phyloP scores from a whole-genome alignment of 2,797 vertebrate genomes.

The Aselliscus stoliczkanus region DNA sequence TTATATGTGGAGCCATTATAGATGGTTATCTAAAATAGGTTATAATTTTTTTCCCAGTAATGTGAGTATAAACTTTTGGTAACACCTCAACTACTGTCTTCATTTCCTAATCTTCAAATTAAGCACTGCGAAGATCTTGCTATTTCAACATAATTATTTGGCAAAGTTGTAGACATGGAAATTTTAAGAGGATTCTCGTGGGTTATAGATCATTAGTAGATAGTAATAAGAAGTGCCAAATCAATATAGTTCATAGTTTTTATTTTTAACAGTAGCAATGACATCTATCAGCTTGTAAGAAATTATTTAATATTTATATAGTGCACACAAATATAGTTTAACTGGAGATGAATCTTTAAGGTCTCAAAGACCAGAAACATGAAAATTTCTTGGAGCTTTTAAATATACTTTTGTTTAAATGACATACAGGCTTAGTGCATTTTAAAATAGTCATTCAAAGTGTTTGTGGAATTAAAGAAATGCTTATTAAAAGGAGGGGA shows the following conservation, averaged over 20 bases:
- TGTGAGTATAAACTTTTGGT: not conserved
- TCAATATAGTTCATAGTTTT: not conserved
- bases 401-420: conserved; percentile 21
- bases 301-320: not conserved
- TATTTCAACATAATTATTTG: not conserved
- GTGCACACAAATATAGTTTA: not conserved
- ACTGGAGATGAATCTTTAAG: not conserved
- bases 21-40: not conserved
- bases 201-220: not conserved
- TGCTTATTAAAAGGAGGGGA: not conserved
- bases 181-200: not conserved
- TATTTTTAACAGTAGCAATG: not conserved
- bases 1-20: not conserved
- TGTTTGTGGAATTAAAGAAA: conserved; percentile 14
- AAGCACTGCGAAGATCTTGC: not conserved
- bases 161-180: not conserved
- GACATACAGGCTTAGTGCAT: not conserved
- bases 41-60: not conserved
- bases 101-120: not conserved
- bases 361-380: not conserved
- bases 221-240: not conserved
- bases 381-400: not conserved
- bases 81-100: not conserved
- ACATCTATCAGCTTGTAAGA: not conserved
- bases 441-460: not conserved